Base-by-base conservation (phyloP, 2,888 invertebrate species). In the Mythimna vitellina region DNA sequence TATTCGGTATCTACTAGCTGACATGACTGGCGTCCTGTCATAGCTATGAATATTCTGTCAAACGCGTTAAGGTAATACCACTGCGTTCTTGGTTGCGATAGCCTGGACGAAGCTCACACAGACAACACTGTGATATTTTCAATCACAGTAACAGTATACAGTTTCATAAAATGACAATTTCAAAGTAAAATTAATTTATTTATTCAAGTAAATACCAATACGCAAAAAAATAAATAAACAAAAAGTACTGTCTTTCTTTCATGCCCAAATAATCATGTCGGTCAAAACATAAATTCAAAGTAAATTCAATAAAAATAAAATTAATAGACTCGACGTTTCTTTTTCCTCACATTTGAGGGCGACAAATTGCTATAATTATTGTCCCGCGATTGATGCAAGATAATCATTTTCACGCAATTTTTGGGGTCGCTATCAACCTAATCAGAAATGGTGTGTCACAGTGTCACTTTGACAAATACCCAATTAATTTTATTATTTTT, bases 331-430 rank as follows among this genome's bases (percentile, higher is more conserved):
- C 73, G 76, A 85, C 77, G 68, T 79, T 78, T 68, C 53, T 66
- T 74, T 81, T 83, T 84, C 83, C 79, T 73, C 82, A 81, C 81
- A 85, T 86, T 82, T 83, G 86, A 87, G 88, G 88, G 89, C 87
- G 91, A 92, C 92, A 93, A 94, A 94, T 94, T 92, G 93, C 90
- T 87, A 83, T 94, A 93, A 94, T 94, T 93, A 93, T 91, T 91
- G 90, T 88, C 91, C 90, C 86, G 82, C 85, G 82, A 84, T 83
- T 76, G 80, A 79, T 70, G 63, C 54, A 80, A 90, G 92, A 93
- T 92, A 92, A 91, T 90, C 84, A 89, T 91, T 92, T 91, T 86
- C 88, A 90, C 89, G 89, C 89, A 91, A 92, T 91, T 91, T 84
- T 81, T 81, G 84, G 90, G 90, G 90, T 87, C 86, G 85, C 84